These are phyloP conservation scores for Saccopteryx bilineata DNA, from an alignment of 2,113 vertebrate species.

Conservation along the genomic window DNA sequence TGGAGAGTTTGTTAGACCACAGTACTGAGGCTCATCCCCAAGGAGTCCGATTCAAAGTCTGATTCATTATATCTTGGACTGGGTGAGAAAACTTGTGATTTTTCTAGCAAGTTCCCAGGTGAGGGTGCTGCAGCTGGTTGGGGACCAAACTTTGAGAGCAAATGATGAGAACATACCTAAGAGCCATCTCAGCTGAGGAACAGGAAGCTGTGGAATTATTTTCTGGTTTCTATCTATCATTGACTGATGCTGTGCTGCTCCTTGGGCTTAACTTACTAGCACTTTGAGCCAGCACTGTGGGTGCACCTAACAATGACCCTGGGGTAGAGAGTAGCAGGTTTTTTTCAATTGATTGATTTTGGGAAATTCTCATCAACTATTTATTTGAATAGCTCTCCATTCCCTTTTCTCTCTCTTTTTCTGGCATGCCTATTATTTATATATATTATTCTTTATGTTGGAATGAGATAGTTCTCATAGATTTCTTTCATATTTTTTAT, in stretches of 20 bases:
- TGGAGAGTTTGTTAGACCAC: background rate
- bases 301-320: background rate
- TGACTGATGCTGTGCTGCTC: rapidly evolving
- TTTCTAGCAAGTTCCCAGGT: background rate
- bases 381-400: no score
- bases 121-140: background rate
- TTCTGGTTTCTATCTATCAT: background rate
- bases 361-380: no score
- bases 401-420: no score
- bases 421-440: no score
- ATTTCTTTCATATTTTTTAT: no score
- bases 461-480: no score
- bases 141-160: background rate
- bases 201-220: background rate
- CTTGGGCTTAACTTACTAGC: background rate
- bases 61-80: background rate
- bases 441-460: no score
- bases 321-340: background rate
- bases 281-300: background rate
- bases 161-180: background rate
- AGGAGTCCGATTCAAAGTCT: background rate
- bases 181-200: background rate
- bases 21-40: background rate
- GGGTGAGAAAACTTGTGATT: background rate
- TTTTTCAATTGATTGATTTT: background rate